Evolutionary conservation across 1,140 invertebrate species (phyloP), one percentile per base, ranked within the genome.

Genomic region (Philotrypesis tridentata): DNA sequence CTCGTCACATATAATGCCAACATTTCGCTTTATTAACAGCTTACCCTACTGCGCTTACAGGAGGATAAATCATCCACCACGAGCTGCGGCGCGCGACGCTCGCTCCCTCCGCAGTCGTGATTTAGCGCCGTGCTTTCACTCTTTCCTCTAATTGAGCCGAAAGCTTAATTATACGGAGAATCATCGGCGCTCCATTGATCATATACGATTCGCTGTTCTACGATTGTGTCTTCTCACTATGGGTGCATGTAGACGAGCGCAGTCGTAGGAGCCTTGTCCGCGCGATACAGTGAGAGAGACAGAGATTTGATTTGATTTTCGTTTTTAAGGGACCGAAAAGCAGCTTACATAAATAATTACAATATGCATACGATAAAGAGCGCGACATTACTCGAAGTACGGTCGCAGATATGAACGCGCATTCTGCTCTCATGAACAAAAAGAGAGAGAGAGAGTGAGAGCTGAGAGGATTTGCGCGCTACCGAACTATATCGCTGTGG

Each of bases 21-120:
- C 65, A 31, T 70, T 73, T 33, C n/a, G 77, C 33, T 33, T 80
- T 80, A 72, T 80, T 80, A 80, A 73, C 70, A 40, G n/a, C n/a
- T n/a, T n/a, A n/a, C 68, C 29, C 23, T n/a, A n/a, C 21, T 55
- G 17, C 17, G 21, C 21, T 55, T 17, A 7, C 21, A 3, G 48
- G 21, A 21, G 21, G 77, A 48, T 25, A n/a, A 71, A 60, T 60
- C 33, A 71, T 68, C 31, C 33, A 14, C n/a, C 2, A 12, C 25
- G 48, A n/a, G n/a, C n/a, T n/a, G n/a, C n/a, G n/a, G n/a, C n/a
- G n/a, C n/a, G 1, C 40, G 33, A 14, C 7, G 37, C 33, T 8
- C 21, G 23, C 14, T 14, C n/a, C n/a, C n/a, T n/a, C n/a, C n/a
- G 23, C 23, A 33, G 23, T 31, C 31, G 33, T 79, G 65, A 79